These are phyloP conservation scores for Sarotherodon lohbergeri DNA, from an alignment of 2,113 vertebrate species.

Conservation along the genomic window DNA sequence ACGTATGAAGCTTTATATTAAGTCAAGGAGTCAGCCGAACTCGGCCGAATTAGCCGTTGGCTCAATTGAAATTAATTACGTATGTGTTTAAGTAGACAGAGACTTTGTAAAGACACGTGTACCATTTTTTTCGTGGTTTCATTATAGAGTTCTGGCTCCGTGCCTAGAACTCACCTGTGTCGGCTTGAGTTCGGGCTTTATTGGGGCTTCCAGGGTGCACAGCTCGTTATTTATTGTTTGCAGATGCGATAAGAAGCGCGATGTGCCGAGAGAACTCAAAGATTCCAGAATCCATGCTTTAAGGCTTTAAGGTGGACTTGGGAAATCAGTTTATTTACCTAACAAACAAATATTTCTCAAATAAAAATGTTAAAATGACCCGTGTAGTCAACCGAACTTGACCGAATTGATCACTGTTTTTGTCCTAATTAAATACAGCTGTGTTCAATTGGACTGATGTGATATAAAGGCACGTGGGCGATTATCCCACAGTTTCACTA, in stretches of 20 bases:
- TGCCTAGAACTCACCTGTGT: neutral
- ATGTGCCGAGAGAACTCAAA: neutral
- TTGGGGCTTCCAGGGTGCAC: neutral
- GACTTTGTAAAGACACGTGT: neutral
- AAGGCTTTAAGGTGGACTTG: neutral
- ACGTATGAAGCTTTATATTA: neutral
- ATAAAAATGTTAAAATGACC: neutral
- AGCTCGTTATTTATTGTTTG: neutral
- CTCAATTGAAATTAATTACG: fast-evolving
- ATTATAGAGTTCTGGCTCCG: neutral
- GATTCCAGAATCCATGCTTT: neutral
- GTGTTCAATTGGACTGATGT: fast-evolving
- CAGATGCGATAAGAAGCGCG: neutral
- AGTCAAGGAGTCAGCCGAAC: neutral
- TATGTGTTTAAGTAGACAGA: fast-evolving
- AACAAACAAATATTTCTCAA: neutral
- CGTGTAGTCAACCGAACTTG: neutral
- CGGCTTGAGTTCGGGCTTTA: neutral
- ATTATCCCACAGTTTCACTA: neutral
- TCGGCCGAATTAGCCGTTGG: neutral
- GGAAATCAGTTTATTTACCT: neutral
- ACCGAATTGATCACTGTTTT: neutral
- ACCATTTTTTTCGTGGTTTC: neutral
- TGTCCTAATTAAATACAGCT: neutral
- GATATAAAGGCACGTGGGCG: neutral